phyloP scores from a whole-genome alignment of 2,888 invertebrate genomes.

The Fragum fragum region DNA sequence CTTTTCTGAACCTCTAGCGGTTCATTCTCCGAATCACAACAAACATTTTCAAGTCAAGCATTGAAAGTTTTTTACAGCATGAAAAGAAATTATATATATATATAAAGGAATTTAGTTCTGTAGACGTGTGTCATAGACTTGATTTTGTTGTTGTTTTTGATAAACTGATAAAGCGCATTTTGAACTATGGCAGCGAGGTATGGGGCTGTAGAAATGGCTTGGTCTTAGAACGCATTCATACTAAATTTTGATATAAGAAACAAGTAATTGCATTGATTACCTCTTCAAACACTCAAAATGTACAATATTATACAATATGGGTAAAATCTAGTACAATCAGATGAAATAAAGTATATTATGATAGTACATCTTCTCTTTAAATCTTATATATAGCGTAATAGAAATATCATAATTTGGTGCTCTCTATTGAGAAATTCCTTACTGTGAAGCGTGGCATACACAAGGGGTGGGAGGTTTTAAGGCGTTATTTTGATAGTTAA shows the following conservation, averaged over 20 bases:
- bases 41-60: slow-evolving; percentile 1
- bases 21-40: not conserved
- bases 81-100: too few species aligned
- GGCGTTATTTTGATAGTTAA: not conserved
- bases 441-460: not conserved
- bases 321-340: not conserved
- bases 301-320: not conserved
- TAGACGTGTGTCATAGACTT: not conserved
- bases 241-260: not conserved
- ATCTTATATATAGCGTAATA: not conserved
- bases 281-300: not conserved
- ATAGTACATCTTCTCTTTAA: not conserved
- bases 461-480: not conserved
- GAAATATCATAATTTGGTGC: not conserved
- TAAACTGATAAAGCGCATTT: not conserved
- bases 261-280: not conserved
- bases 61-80: not conserved
- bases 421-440: not conserved
- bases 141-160: not conserved
- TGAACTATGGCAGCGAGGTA: not conserved
- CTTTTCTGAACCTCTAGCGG: not conserved
- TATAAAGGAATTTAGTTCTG: not conserved
- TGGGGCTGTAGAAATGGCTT: not conserved
- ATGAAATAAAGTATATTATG: not conserved
- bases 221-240: not conserved